Conservation (phyloP, 2,113 vertebrate species). For the Chaetura pelagica region DNA sequence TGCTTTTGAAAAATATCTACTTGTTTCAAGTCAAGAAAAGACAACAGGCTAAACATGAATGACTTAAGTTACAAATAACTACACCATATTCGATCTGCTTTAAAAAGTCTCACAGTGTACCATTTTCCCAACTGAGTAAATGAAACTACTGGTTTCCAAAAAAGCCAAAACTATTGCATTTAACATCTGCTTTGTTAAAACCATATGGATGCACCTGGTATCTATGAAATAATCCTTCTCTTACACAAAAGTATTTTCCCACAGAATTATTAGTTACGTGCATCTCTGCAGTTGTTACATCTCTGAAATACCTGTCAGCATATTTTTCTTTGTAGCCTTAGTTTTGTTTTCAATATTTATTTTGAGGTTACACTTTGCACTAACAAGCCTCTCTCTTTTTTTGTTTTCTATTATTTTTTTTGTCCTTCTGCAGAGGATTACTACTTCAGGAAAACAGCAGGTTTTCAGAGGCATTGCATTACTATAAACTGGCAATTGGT, state of each 20-base stretch:
- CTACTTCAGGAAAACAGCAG: slow-evolving; percentile 97
- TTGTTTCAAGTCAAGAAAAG: background rate
- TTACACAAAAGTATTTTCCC: background rate
- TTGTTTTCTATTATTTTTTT: background rate
- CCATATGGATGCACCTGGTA: background rate
- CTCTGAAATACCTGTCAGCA: background rate
- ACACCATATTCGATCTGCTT: background rate
- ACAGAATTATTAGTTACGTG: background rate
- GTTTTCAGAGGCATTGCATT: slow-evolving; percentile 94
- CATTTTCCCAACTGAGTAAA: background rate
- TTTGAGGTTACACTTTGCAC: background rate
- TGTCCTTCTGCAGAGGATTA: slow-evolving; percentile 84
- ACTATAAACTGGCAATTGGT: slow-evolving; percentile 96
- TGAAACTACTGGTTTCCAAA: background rate
- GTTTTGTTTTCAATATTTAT: background rate
- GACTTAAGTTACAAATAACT: background rate
- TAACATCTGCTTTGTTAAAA: background rate
- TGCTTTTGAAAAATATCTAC: background rate
- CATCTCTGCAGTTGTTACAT: background rate
- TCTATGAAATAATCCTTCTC: background rate
- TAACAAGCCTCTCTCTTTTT: background rate
- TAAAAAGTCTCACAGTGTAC: background rate
- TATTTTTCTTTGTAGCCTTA: background rate
- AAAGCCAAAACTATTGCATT: background rate
- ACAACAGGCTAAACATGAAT: background rate